A percentile compares a stretch with the other conserved stretches of the same genome.
These are phyloP conservation scores for Helicolenus hilgendorfi DNA, from an alignment of 2,797 vertebrate genomes.

Conservation along the genomic window DNA sequence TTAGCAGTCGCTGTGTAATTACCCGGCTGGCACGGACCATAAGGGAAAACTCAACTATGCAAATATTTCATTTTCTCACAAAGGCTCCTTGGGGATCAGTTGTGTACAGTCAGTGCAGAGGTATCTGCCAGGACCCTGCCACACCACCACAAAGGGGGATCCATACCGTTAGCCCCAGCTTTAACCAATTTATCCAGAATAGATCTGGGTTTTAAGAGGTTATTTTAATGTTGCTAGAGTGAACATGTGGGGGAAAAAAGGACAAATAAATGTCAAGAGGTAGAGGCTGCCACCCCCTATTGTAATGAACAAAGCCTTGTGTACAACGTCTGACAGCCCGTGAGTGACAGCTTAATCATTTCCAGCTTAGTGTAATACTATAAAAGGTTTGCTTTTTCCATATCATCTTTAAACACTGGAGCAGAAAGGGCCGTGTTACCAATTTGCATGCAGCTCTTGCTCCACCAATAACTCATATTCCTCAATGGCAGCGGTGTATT, in stretches of 20 bases:
- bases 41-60: slow-evolving; percentile 60
- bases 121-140: slow-evolving; percentile 37
- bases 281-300: slow-evolving; percentile 13
- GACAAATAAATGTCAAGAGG: slow-evolving; percentile 39
- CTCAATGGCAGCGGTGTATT: slow-evolving; percentile 40
- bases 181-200: slow-evolving; percentile 13
- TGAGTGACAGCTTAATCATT: slow-evolving; percentile 75
- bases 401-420: slow-evolving; percentile 51
- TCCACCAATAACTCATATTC: slow-evolving; percentile 27
- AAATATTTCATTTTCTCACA: slow-evolving; percentile 69
- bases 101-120: slow-evolving; percentile 58
- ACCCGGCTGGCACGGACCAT: slow-evolving; percentile 64
- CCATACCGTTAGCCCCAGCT: slow-evolving; percentile 21
- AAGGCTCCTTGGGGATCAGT: slow-evolving; percentile 61
- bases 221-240: slow-evolving; percentile 28
- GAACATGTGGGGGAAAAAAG: background rate
- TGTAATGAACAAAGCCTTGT: slow-evolving; percentile 53
- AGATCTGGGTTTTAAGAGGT: slow-evolving; percentile 8
- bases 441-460: slow-evolving; percentile 58
- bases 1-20: slow-evolving; percentile 76
- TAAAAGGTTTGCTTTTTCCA: slow-evolving; percentile 53
- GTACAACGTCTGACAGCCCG: slow-evolving; percentile 33
- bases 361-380: slow-evolving; percentile 55
- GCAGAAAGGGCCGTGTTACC: slow-evolving; percentile 22
- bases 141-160: background rate